Conservation (phyloP, 2,113 vertebrate species). For the Mesitornis unicolor region DNA sequence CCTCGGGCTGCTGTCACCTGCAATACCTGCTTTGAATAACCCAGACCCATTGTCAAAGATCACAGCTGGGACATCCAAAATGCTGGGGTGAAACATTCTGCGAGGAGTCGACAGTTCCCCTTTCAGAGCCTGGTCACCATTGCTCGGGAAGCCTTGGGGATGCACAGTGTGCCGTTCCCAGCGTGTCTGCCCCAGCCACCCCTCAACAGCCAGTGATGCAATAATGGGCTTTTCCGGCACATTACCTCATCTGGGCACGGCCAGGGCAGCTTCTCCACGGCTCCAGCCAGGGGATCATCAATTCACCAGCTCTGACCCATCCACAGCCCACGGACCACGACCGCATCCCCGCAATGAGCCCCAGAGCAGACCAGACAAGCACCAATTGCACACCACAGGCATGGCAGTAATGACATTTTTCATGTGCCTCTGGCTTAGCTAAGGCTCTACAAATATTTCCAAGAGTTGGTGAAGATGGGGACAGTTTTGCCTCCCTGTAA, state of each 20-base stretch:
- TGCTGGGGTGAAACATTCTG: not conserved
- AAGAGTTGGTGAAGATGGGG: not conserved
- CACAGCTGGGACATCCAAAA: conserved; percentile 46
- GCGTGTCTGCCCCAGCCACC: not conserved
- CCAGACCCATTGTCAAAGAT: conserved; percentile 70
- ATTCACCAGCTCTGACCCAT: not conserved
- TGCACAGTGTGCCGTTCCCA: not conserved
- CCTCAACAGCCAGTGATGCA: not conserved
- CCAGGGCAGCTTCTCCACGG: not conserved
- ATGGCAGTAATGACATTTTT: not conserved
- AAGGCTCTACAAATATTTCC: not conserved
- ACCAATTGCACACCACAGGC: not conserved
- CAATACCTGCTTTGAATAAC: conserved; percentile 62
- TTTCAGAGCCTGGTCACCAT: too few relatives aligned
- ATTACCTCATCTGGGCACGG: not conserved
- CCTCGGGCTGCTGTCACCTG: conserved; percentile 55
- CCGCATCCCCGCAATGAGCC: not conserved
- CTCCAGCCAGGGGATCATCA: not conserved
- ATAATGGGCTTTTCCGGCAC: not conserved
- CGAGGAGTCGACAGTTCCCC: not conserved
- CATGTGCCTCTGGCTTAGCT: not conserved
- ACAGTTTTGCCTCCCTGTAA: not conserved
- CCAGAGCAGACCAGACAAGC: not conserved
- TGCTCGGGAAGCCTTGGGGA: not conserved
- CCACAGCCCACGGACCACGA: not conserved